Evolutionary conservation across 1,140 invertebrate genomes (phyloP), one percentile per base, ranked within the genome.

Genomic region (Coelopa frigida): DNA sequence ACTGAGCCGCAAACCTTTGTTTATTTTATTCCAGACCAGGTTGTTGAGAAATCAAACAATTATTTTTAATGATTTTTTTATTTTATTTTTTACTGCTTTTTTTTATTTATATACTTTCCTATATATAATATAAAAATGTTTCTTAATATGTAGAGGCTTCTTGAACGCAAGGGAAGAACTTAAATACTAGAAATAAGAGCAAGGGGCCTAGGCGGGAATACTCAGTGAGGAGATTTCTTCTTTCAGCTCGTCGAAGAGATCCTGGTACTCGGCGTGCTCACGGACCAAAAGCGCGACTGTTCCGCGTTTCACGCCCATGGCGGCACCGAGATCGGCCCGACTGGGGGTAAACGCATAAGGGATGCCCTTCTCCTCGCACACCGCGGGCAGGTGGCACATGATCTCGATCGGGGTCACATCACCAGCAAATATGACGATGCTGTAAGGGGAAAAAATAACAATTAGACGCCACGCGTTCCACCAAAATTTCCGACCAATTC

Each of bases 321-420:
- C 89, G 27, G 78, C 69, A 6, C 93, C 94, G n/a, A 98, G 78
- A 65, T 95, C 93, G 62, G 83, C 78, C 40, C 87, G 79, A 17
- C 89, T 93, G 5, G 94, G 94, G 5, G 83, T 85, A 64, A 88
- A 98, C 50, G 87, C 84, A 66, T 98, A 98, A 1, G 94, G 92
- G 50, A 72, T 66, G 33, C 82, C 75, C 60, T 87, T 86, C 32
- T 95, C 88, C 70, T 99, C 95, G 65, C 94, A 98, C 1, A 98
- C 83, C 2, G 82, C 81, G 2, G 95, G 94, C 58, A 99, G 74
- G 67, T 99, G 95, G 55, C 87, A 91, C 81, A 97, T 93, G 12
- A 97, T 89, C 61, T 99, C 94, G 24, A 98, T 79, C 1, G 95
- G 95, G 45, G 85, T 85, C 21, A 96, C 89, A 75, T 98, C 92